Base-by-base conservation (phyloP, 2,888 invertebrate species). In the Phaedon cochleariae region DNA sequence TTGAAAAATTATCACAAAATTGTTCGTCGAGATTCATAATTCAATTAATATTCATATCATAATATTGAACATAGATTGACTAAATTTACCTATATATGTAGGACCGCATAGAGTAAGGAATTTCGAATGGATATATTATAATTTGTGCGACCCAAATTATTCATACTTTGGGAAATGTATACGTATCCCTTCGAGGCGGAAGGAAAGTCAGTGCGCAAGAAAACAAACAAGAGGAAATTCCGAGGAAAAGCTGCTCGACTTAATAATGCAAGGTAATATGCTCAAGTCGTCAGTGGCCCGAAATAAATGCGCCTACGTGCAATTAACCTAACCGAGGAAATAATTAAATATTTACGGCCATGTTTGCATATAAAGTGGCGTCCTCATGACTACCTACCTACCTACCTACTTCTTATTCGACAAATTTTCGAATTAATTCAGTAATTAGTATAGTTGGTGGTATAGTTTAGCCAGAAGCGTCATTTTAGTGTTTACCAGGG, bases 271-370 rank as follows among this genome's bases (percentile, higher is more conserved):
- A 53, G 63, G 57, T 62, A 68, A 63, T 64, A 53, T 60, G 59
- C 64, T 64, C 57, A 68, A 68, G 63, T 68, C 64, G 63, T 68
- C 64, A 22, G 51, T 31, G 58, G 26, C 59, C 48, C 37, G 68
- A 66, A 64, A 68, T 69, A 70, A 66, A 73, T 73, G 69, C 71
- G 55, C 59, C 66, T 54, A 62, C 61, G 51, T 73, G 75, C 74
- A 75, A 75, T 75, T 74, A 74, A 71, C 68, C 67, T 69, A 73
- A 74, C 73, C 72, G 72, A 70, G 74, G 75, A 75, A 75, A 75
- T 74, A 72, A 74, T 74, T 74, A 75, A 75, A 75, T 74, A 75
- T 75, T 75, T 74, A 75, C 73, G 70, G 70, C 60, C 57, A 65
- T 62, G 74, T 74, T 73, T 73, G 74, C 75, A 75, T 74, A 74